Evolutionary conservation across 2,113 vertebrate species (phyloP).

Genomic region (Solenodon paradoxus): DNA sequence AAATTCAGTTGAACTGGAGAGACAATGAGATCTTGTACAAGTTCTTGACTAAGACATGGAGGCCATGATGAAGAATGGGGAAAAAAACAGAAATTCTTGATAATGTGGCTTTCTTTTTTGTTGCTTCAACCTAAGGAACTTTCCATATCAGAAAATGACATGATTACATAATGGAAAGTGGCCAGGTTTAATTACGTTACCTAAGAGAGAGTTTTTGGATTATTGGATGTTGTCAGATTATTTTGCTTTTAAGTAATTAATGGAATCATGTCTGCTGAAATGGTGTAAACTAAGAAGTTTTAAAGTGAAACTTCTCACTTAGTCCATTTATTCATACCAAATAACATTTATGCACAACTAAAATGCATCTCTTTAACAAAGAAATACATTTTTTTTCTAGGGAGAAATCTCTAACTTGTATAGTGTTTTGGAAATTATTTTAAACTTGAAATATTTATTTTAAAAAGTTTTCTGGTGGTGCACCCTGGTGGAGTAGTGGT

Average conservation of each 20-base stretch:
- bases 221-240: neutral
- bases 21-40: neutral
- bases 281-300: conserved; percentile 21
- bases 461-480: no score
- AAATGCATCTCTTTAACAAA: conserved; percentile 33
- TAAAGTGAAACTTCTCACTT: conserved; percentile 33
- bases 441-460: conserved; percentile 48
- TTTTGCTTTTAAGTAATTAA: conserved; percentile 58
- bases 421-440: neutral
- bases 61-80: neutral
- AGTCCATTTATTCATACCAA: conserved; percentile 42
- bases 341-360: conserved; percentile 31
- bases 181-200: conserved; percentile 33
- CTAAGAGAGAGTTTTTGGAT: neutral
- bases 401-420: neutral
- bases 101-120: neutral
- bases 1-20: conserved; percentile 9
- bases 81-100: neutral
- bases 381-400: conserved; percentile 31
- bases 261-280: conserved; percentile 28
- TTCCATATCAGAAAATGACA: conserved; percentile 47
- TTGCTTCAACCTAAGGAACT: neutral
- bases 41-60: neutral
- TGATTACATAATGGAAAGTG: conserved; percentile 29
- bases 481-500: no score